A percentile compares a stretch with the other conserved stretches of the same genome.
These are phyloP conservation scores for Tauraco erythrolophus DNA, from an alignment of 2,113 vertebrate species.

Conservation along the genomic window DNA sequence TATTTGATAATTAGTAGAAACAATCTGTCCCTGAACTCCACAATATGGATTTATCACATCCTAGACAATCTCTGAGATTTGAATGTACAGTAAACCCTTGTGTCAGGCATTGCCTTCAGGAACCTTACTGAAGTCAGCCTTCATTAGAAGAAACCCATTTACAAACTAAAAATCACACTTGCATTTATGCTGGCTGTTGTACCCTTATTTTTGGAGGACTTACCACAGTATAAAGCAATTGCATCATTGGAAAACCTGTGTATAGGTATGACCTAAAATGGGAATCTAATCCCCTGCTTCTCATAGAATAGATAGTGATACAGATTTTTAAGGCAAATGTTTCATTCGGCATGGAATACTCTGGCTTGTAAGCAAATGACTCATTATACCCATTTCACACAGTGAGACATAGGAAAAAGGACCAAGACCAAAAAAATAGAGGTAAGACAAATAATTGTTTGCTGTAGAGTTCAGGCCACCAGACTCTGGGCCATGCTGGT, in stretches of 20 bases:
- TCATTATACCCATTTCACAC: background rate
- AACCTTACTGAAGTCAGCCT: background rate
- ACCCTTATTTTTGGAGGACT: background rate
- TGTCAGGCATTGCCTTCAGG: constrained; percentile 1
- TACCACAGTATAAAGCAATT: background rate
- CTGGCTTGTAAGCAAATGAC: background rate
- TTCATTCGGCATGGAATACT: background rate
- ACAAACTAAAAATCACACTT: background rate
- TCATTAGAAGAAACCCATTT: background rate
- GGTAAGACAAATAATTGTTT: background rate
- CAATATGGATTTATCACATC: background rate
- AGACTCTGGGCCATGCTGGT: background rate
- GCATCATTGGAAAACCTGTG: background rate
- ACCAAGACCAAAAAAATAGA: background rate
- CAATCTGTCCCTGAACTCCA: background rate
- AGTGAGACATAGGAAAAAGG: background rate
- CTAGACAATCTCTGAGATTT: background rate
- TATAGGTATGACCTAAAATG: background rate
- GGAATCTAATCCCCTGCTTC: background rate
- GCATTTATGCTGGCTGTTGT: background rate
- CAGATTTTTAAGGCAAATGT: background rate
- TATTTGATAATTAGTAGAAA: constrained; percentile 53
- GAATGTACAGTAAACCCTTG: background rate
- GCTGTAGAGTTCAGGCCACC: background rate
- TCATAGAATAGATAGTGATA: background rate